Percentiles rank a stretch among this genome's conserved stretches.
These are phyloP conservation scores for Agriopis leucophaearia DNA, from an alignment of 2,888 invertebrate genomes.

Conservation along the genomic window DNA sequence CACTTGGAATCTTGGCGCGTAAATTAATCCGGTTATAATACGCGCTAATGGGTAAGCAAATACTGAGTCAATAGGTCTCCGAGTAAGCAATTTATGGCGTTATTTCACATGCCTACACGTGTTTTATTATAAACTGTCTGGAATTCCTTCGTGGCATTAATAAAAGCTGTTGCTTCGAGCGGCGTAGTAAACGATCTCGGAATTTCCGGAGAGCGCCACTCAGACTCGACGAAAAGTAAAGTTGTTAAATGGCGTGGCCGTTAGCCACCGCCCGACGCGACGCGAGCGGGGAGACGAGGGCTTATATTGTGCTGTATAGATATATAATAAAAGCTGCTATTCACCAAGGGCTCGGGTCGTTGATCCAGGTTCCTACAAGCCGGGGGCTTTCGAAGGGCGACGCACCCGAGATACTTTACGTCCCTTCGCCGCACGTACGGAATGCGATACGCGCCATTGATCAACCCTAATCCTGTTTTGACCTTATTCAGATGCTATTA, in stretches of 20 bases:
- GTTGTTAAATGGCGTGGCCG: conserved; percentile 58
- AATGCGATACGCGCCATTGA: conserved; percentile 57
- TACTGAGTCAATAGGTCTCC: conserved; percentile 20
- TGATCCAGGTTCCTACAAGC: conserved; percentile 70
- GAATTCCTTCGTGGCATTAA: conserved; percentile 30
- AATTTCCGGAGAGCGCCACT: conserved; percentile 54
- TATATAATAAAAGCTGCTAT: conserved; percentile 64
- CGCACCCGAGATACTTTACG: conserved; percentile 60
- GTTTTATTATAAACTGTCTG: conserved; percentile 6
- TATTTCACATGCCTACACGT: conserved; percentile 13
- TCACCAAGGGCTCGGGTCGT: conserved; percentile 79
- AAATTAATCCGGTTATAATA: conserved; percentile 19
- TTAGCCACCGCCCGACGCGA: conserved; percentile 49
- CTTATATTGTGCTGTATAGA: conserved; percentile 48
- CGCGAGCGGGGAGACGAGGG: conserved; percentile 53
- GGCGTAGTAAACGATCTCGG: conserved; percentile 40
- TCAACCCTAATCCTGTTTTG: conserved; percentile 45
- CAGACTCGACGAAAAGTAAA: conserved; percentile 48
- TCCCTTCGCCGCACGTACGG: conserved; percentile 53
- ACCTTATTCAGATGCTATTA: conserved; percentile 23
- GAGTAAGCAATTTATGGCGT: conserved; percentile 16
- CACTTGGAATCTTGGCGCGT: conserved; percentile 10
- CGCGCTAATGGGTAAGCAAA: conserved; percentile 15
- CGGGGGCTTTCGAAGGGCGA: conserved; percentile 73
- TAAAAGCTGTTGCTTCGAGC: conserved; percentile 30